Conservation (phyloP, 2,888 invertebrate species). For the Calliopum simillimum region DNA sequence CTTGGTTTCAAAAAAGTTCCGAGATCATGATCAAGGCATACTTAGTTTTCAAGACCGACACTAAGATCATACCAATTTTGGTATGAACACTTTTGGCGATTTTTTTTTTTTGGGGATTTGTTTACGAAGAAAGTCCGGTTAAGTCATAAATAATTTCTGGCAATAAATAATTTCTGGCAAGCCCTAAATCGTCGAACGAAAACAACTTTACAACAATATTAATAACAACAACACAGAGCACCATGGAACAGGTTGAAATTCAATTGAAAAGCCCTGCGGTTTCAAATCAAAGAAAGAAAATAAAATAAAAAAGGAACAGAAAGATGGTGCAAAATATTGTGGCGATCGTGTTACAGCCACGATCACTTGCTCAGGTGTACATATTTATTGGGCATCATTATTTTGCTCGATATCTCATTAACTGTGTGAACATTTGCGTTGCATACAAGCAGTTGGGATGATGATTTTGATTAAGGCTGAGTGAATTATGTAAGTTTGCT, state of each 20-base stretch:
- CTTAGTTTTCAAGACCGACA: no score
- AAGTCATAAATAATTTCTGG: no score
- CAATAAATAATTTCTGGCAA: no score
- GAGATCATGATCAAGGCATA: no score
- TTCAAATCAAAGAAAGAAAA: constrained; percentile 4
- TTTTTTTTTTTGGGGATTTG: no score
- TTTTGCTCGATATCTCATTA: constrained; percentile 23
- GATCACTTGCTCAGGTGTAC: neutral
- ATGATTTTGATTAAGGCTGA: neutral
- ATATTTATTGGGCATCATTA: constrained; percentile 18
- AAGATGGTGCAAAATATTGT: constrained; percentile 8
- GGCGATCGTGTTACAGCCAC: constrained; percentile 21
- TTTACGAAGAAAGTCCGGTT: no score
- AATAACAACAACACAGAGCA: no score
- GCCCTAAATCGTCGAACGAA: no score
- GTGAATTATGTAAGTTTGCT: neutral
- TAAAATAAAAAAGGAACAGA: neutral
- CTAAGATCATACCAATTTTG: no score
- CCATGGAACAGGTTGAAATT: constrained; percentile 3
- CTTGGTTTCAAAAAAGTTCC: no score
- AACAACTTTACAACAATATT: no score
- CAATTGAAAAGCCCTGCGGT: constrained; percentile 34
- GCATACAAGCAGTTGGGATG: constrained; percentile 3
- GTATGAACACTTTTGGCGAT: no score
- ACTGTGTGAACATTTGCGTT: constrained; percentile 3